Base-by-base conservation (phyloP, 2,113 vertebrate species). In the Herpetotheres cachinnans region DNA sequence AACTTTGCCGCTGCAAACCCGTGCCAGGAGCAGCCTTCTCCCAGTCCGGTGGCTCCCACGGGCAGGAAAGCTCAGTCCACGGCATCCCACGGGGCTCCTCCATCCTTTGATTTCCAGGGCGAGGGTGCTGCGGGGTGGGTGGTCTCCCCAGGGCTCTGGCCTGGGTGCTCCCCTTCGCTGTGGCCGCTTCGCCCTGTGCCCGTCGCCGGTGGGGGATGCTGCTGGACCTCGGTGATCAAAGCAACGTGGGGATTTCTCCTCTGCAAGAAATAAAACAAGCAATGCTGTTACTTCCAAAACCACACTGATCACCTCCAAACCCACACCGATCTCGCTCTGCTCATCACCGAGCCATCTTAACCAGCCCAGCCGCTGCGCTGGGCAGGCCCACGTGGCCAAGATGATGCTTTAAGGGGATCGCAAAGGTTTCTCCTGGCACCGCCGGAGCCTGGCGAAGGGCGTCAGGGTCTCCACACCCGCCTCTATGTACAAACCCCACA, bases 171-270 rank as follows among this genome's bases (percentile, higher is more conserved):
- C 26, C 38, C 3, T 0, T 13, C 2, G 2, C 30, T 14, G 54
- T 0, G 21, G 26, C 15, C 2, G 2, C 77, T 70, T 62, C 2
- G 0, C 29, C 46, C 32, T 63, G 4, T 50, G 34, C 77, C 66
- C 0, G 3, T 12, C 21, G 8, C 18, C 0, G 1, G 21, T 0
- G 42, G 1, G 7, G 74, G 49, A 3, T 3, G 59, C 15, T 38
- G 73, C 46, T 10, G 91, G 63, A 7, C 11, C 2, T 0, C 1
- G 2, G 10, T 8, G 59, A 3, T 25, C 24, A 6, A 50, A 44
- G 66, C 7, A 3, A 12, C 4, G 9, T 0, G 14, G 19, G 65
- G 67, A 7, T 11, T 29, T 50, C 11, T 56, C 50, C 13, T 36
- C 88, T 95, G 94, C 4, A 69, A 84, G 17, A 54, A 46, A 47